These are phyloP conservation scores for Anolis apletophallus DNA, from an alignment of 2,797 vertebrate genomes.

Conservation along the genomic window DNA sequence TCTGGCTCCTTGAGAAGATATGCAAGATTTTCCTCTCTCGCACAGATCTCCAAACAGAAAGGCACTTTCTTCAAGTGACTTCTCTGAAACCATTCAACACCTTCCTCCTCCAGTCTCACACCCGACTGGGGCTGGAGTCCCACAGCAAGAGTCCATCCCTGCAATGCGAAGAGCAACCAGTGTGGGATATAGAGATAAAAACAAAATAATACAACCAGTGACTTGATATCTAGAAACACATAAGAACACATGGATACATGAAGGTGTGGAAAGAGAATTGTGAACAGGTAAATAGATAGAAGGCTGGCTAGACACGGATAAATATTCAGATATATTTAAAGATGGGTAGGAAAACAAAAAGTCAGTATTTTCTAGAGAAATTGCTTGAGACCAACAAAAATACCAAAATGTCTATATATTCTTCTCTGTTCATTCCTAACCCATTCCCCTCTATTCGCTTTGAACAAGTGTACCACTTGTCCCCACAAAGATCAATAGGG, in stretches of 20 bases:
- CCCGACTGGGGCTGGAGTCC: neutral
- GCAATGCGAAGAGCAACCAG: neutral
- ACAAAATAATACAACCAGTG: neutral
- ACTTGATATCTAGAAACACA: conserved; percentile 14
- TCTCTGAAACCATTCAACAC: neutral
- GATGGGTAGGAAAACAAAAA: neutral
- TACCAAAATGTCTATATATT: neutral
- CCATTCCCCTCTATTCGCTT: neutral
- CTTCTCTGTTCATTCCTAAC: neutral
- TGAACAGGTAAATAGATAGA: neutral
- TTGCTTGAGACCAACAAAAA: neutral
- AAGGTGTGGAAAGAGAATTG: neutral
- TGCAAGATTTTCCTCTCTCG: neutral
- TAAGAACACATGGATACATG: neutral
- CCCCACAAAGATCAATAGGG: neutral
- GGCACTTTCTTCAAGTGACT: neutral
- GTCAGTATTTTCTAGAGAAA: neutral
- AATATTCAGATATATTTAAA: neutral
- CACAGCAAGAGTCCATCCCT: neutral
- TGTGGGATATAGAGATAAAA: neutral
- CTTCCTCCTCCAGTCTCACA: neutral
- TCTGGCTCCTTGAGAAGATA: neutral
- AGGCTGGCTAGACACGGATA: neutral
- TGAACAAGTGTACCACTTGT: neutral
- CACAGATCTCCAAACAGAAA: neutral